Base-by-base conservation (phyloP, 2,797 vertebrate species). In the Clamator glandarius region DNA sequence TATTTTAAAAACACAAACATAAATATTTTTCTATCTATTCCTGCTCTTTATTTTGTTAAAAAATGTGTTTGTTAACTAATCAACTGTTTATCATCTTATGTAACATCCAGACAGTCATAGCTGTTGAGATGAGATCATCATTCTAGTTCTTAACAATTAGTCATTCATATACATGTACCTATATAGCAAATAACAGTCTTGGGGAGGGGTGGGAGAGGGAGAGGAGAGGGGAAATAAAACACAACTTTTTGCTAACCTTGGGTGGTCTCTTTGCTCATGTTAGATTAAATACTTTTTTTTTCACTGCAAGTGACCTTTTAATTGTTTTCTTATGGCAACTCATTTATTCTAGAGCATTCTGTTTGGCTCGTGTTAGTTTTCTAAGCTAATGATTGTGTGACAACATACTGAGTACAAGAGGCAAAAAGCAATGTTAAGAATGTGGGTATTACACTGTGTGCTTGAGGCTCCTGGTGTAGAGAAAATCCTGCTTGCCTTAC, bases 261-360 rank as follows among this genome's bases (percentile, higher is more conserved):
- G 96, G 97, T 98, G 97, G 96, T 97, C 97, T 97, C 80, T 96
- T 96, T 95, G 68, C 79, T 50, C 52, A 67, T 72, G 67, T 95
- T 97, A 96, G 94, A 95, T 96, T 97, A 97, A 97, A 97, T 94
- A 96, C n/a, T 96, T 61, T 72, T 96, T 97, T 97, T 97, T 97
- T 96, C 96, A 96, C 96, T 96, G 97, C 97, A 97, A 96, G 97
- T 97, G 97, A 97, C 94, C 96, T 97, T 97, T 97, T 95, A 98
- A 97, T 97, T 97, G 95, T 97, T 98, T 98, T 98, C 96, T 96
- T 97, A 97, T 90, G 95, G 92, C 69, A 97, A 95, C 79, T 93
- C 89, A 96, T 96, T 97, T 97, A 96, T 97, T 97, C 94, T 84
- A 90, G 46, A 67, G 5, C 51, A 52, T 95, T 98, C 97, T 97